phyloP scores from a whole-genome alignment of 2,888 invertebrate genomes.

The Rotaria sp. region DNA sequence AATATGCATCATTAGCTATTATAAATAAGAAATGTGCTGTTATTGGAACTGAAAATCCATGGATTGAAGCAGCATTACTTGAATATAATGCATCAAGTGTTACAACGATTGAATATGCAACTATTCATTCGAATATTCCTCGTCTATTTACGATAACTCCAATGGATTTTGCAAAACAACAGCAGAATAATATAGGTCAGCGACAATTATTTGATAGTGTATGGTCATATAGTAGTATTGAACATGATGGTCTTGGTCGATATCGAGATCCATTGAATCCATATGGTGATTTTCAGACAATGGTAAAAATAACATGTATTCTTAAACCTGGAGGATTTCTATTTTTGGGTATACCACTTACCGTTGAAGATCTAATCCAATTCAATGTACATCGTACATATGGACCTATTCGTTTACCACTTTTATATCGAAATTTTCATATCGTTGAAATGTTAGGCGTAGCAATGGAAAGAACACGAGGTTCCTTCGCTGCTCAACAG shows the following conservation, averaged over 20 bases:
- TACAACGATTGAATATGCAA: slow-evolving; percentile 33
- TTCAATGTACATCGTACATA: background rate
- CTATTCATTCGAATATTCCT: background rate
- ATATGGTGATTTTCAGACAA: background rate
- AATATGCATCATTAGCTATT: background rate
- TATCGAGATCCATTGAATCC: background rate
- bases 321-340: background rate
- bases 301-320: background rate
- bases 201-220: background rate
- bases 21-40: background rate
- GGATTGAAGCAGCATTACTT: slow-evolving; percentile 33
- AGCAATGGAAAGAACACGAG: background rate
- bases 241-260: slow-evolving; percentile 7
- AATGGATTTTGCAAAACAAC: background rate
- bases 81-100: slow-evolving; percentile 25
- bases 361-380: background rate
- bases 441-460: background rate
- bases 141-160: background rate
- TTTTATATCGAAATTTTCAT: background rate
- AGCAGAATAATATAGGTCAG: background rate
- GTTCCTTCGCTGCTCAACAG: background rate
- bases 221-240: background rate
- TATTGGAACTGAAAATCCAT: slow-evolving; percentile 30
- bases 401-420: background rate
- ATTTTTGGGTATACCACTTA: background rate